Percentiles rank a stretch among this genome's conserved stretches.
These are phyloP conservation scores for Holothuria leucospilota DNA, from an alignment of 53 echinoderm and acorn worm genomes.

Conservation along the genomic window DNA sequence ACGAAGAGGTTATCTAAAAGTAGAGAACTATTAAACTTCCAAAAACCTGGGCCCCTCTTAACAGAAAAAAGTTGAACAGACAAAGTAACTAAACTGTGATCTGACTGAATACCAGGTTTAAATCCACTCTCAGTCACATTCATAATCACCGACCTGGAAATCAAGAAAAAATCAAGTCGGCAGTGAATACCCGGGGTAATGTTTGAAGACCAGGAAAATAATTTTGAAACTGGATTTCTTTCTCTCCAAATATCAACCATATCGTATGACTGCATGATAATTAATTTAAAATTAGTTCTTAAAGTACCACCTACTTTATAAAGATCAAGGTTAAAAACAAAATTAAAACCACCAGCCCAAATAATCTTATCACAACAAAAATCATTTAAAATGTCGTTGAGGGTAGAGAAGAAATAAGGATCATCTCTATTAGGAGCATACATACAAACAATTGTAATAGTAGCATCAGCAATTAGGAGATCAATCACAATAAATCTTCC, in stretches of 20 bases:
- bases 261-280: background rate
- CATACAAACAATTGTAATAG: too few species aligned
- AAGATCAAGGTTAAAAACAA: too few species aligned
- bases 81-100: slow-evolving; percentile 24
- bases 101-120: background rate
- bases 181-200: background rate
- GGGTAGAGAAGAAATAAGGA: background rate
- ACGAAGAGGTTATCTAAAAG: background rate
- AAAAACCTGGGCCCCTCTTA: slow-evolving; percentile 20
- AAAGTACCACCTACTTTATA: too few species aligned
- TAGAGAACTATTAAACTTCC: slow-evolving; percentile 33
- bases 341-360: too few species aligned
- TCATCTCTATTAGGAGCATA: background rate
- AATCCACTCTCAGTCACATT: background rate
- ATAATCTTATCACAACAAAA: background rate
- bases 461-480: too few species aligned
- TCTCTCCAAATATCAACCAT: slow-evolving; percentile 19
- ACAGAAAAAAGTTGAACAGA: background rate
- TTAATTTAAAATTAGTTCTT: too few species aligned
- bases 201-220: slow-evolving; percentile 29
- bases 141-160: background rate
- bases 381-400: background rate
- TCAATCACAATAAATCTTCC: too few species aligned
- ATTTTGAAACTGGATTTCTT: background rate
- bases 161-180: slow-evolving; percentile 32